phyloP scores from a whole-genome alignment of 2,797 vertebrate species.

The Chlorospingus flavigularis region DNA sequence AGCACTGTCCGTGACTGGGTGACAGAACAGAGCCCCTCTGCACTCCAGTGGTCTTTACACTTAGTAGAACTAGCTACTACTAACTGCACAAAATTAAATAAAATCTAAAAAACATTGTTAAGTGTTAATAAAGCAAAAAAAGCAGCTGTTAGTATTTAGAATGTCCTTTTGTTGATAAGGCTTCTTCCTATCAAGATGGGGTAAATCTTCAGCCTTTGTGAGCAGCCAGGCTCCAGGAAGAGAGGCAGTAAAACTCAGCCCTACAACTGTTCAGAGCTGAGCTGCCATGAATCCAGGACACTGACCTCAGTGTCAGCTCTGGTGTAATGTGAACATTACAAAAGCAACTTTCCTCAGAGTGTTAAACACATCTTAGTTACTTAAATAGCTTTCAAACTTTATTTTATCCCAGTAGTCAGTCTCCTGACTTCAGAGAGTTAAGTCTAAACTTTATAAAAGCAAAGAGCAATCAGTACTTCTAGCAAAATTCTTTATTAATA shows the following conservation, averaged over 20 bases:
- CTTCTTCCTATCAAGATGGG: not conserved
- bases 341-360: not conserved
- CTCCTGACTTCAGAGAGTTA: not conserved
- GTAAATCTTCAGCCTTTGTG: not conserved
- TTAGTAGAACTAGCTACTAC: not conserved
- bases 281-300: not conserved
- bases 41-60: not conserved
- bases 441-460: not conserved
- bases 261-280: not conserved
- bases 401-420: not conserved
- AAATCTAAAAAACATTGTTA: not conserved
- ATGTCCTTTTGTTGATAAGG: not conserved
- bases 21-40: not conserved
- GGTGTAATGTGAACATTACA: not conserved
- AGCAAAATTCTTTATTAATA: slow-evolving; percentile 51
- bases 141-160: not conserved
- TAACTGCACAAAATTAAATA: not conserved
- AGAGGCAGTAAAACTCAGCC: not conserved
- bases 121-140: not conserved
- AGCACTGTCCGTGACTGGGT: not conserved
- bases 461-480: not conserved
- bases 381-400: not conserved
- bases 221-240: not conserved
- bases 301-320: not conserved
- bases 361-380: not conserved